A percentile compares a stretch with the other conserved stretches of the same genome.
Evolutionary conservation across 2,113 vertebrate species (phyloP).

Genomic region (Pungitius pungitius): DNA sequence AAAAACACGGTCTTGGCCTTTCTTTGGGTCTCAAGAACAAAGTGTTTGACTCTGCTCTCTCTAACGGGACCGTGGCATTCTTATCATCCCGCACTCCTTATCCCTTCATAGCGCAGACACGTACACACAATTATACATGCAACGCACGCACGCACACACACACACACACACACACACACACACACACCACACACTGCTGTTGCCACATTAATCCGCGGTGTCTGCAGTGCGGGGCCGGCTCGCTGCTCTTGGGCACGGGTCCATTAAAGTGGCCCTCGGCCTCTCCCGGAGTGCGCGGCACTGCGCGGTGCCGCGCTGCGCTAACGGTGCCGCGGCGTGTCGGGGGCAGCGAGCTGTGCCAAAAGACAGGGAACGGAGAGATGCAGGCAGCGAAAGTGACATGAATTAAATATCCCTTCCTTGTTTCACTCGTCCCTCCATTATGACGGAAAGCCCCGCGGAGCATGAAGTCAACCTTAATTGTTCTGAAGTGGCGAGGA

Average conservation of each 20-base stretch:
- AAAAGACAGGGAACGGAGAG: slow-evolving; percentile 73
- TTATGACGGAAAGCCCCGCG: slow-evolving; percentile 69
- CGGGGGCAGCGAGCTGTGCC: slow-evolving; percentile 75
- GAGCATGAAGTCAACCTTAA: slow-evolving; percentile 74
- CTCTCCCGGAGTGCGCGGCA: slow-evolving; percentile 34
- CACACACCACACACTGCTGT: slow-evolving; percentile 15
- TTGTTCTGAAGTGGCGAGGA: slow-evolving; percentile 65
- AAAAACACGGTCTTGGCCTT: slow-evolving; percentile 26
- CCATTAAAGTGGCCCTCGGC: slow-evolving; percentile 58
- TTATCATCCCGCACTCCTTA: neutral
- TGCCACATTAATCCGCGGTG: slow-evolving; percentile 40
- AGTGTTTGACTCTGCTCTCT: slow-evolving; percentile 23
- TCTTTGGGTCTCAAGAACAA: slow-evolving; percentile 32
- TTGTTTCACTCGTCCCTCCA: slow-evolving; percentile 71
- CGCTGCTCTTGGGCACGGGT: slow-evolving; percentile 50
- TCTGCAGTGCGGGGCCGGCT: slow-evolving; percentile 54
- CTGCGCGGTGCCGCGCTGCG: slow-evolving; percentile 43
- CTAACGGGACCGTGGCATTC: slow-evolving; percentile 25
- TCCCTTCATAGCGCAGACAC: neutral
- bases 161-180: neutral
- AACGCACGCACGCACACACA: neutral
- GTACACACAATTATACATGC: neutral
- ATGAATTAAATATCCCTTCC: slow-evolving; percentile 80
- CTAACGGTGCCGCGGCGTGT: slow-evolving; percentile 62
- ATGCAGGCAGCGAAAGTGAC: slow-evolving; percentile 69